These are phyloP conservation scores for Myotis planiceps DNA, from an alignment of 2,797 vertebrate genomes.

Conservation along the genomic window DNA sequence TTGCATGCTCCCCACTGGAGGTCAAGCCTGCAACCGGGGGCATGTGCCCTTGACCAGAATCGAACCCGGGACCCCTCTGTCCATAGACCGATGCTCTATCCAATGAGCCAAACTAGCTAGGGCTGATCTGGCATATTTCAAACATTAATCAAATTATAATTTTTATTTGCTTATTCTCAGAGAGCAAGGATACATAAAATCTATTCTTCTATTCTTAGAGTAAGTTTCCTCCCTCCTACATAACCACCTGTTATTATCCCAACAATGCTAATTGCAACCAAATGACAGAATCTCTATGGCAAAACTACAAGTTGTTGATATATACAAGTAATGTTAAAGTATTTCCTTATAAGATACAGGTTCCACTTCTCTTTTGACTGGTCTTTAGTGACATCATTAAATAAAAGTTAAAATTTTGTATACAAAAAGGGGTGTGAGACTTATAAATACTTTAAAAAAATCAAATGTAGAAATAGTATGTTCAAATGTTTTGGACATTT, in stretches of 20 bases:
- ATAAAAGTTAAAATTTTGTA: slow-evolving; percentile 39
- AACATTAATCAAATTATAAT: slow-evolving; percentile 6
- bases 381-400: not conserved
- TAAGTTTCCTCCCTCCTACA: slow-evolving; percentile 43
- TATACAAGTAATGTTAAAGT: slow-evolving; percentile 20
- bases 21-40: too few species aligned
- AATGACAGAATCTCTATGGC: slow-evolving; percentile 41
- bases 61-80: too few species aligned
- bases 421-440: not conserved
- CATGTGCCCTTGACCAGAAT: too few species aligned
- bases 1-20: too few species aligned
- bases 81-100: too few species aligned
- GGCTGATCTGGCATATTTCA: not conserved
- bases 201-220: slow-evolving; percentile 47
- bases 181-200: not conserved
- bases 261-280: slow-evolving; percentile 22
- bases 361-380: not conserved
- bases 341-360: slow-evolving; percentile 34
- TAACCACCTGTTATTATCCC: slow-evolving; percentile 47
- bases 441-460: slow-evolving; percentile 10
- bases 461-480: not conserved
- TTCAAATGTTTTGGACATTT: slow-evolving; percentile 44
- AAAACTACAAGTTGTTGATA: slow-evolving; percentile 15
- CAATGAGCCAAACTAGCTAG: too few species aligned
- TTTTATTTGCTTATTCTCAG: slow-evolving; percentile 56